Evolutionary conservation across 2,888 invertebrate species (phyloP), one percentile per base, ranked within the genome.

Genomic region (Scaptomyza cyrtandrae): DNA sequence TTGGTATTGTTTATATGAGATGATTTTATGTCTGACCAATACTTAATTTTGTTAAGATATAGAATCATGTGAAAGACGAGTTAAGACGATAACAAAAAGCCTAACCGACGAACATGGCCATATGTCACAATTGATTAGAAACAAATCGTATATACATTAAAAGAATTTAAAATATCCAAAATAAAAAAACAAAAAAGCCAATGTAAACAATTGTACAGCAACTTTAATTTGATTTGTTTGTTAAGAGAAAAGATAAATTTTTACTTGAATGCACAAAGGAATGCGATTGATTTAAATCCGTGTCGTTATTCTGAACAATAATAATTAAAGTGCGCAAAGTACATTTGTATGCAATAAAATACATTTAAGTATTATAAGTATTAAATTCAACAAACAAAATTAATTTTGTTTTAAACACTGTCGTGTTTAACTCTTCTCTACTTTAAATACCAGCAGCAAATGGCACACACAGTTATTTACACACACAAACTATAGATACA

Each of bases 171-270:
- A 14, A 14, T 29, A 77, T 52, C 66, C 66, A 69, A 77, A 80
- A 77, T 83, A 70, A 77, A 70, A 79, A 53, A 37, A 67, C 80
- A 80, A 75, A 69, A 69, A 67, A 46, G n/a, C 52, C 59, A 44
- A 37, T 41, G 58, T 56, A 52, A 68, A 73, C 58, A 73, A 62
- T 37, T 61, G 33, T 53, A 48, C 54, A n/a, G n/a, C n/a, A n/a
- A n/a, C n/a, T n/a, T n/a, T n/a, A n/a, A n/a, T n/a, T n/a, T n/a
- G n/a, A n/a, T n/a, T n/a, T n/a, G n/a, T n/a, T n/a, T n/a, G n/a
- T n/a, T n/a, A n/a, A n/a, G n/a, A 29, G 6, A 29, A 29, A 29
- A 29, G 24, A 24, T 24, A 29, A 29, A 29, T 33, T 13, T 19
- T 13, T 24, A 14, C 11, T n/a, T 41, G 11, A 16, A 37, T 45